Percentiles rank a stretch among this genome's conserved stretches.
Conservation (phyloP, 2,888 invertebrate genomes). For the Choristoneura rosaceana region DNA sequence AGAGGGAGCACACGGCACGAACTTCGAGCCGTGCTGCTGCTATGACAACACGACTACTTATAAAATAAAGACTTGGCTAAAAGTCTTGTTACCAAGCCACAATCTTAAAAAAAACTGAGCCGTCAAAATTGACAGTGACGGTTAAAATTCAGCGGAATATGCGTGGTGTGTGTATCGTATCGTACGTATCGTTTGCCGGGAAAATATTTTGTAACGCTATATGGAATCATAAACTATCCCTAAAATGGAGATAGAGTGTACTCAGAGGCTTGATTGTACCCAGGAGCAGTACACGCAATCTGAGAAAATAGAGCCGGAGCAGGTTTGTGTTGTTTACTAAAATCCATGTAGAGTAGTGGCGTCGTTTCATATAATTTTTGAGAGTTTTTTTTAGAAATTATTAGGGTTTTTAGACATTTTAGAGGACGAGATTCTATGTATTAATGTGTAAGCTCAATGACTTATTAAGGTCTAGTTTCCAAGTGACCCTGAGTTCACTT, state of each 20-base stretch:
- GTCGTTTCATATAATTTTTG: background rate
- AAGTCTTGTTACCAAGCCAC: too few relatives aligned
- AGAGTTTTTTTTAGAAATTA: background rate
- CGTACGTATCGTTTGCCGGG: constrained; percentile 26
- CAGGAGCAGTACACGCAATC: constrained; percentile 62
- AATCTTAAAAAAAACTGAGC: background rate
- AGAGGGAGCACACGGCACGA: too few relatives aligned
- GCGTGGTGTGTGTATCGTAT: background rate
- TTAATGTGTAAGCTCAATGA: too few relatives aligned
- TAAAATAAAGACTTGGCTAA: too few relatives aligned
- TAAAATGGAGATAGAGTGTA: constrained; percentile 68
- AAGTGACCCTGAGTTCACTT: too few relatives aligned
- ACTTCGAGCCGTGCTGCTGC: background rate
- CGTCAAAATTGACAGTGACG: constrained; percentile 16
- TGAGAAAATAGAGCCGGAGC: constrained; percentile 64
- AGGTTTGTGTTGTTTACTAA: constrained; percentile 56
- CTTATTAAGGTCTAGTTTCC: too few relatives aligned
- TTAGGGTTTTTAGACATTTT: too few relatives aligned
- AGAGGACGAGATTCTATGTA: too few relatives aligned
- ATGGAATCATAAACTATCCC: constrained; percentile 31
- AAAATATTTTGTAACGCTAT: constrained; percentile 11
- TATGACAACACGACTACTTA: background rate
- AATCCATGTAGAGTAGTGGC: constrained; percentile 35
- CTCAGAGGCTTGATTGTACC: constrained; percentile 71
- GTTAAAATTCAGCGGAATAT: constrained; percentile 15